Percentiles rank a stretch among this genome's conserved stretches.
phyloP scores from a whole-genome alignment of 2,888 invertebrate species.

The Pasiphila rectangulata region DNA sequence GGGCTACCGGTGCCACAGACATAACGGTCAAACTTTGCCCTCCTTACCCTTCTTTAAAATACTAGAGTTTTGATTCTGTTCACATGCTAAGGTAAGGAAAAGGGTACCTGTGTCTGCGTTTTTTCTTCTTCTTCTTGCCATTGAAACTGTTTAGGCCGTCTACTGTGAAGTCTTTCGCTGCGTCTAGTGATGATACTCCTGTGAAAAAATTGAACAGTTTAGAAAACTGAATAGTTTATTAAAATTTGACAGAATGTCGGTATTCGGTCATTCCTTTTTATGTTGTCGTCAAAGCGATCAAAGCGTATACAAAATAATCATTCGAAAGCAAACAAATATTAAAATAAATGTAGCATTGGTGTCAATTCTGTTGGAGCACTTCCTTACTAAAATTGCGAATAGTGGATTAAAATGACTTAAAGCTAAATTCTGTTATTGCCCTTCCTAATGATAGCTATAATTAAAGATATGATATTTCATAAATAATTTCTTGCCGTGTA shows the following conservation, averaged over 20 bases:
- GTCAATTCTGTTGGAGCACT: too few species aligned
- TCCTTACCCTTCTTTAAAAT: too few species aligned
- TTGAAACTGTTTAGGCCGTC: constrained; percentile 90
- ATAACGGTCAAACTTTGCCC: too few species aligned
- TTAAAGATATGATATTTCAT: too few species aligned
- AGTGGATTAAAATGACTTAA: not conserved
- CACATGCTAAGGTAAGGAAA: not conserved
- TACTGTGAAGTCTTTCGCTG: constrained; percentile 90
- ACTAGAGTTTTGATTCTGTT: too few species aligned
- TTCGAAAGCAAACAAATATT: constrained; percentile 1
- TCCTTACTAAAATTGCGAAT: not conserved
- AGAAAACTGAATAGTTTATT: not conserved
- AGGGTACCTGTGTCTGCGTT: constrained; percentile 91
- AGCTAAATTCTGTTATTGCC: too few species aligned
- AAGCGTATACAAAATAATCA: constrained; percentile 27
- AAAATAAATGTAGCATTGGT: too few species aligned
- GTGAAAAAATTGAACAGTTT: constrained; percentile 35
- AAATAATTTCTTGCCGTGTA: too few species aligned
- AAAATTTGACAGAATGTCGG: not conserved
- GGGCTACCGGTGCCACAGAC: too few species aligned
- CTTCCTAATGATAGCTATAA: too few species aligned
- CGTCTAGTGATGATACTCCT: constrained; percentile 87
- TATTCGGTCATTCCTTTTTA: constrained; percentile 5
- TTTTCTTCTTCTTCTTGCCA: constrained; percentile 96
- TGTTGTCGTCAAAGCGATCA: constrained; percentile 24